Evolutionary conservation across 2,888 invertebrate species (phyloP).

Genomic region (Elaeidobius kamerunicus): DNA sequence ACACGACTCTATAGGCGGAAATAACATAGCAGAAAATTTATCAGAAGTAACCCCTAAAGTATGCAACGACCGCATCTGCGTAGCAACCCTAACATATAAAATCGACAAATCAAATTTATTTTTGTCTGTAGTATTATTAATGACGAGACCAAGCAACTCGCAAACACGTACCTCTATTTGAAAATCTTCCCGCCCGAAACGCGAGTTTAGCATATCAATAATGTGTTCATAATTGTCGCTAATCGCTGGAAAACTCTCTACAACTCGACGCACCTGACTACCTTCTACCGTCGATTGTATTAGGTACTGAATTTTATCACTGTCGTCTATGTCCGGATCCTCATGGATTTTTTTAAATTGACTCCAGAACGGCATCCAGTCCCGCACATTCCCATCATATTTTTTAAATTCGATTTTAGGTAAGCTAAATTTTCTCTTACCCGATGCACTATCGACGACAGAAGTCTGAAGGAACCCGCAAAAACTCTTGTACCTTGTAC

Average conservation of each 20-base stretch:
- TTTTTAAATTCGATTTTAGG: too few relatives aligned
- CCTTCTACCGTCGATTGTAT: constrained; percentile 29
- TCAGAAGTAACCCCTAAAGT: constrained; percentile 37
- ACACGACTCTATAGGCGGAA: constrained; percentile 40
- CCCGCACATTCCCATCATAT: constrained; percentile 29
- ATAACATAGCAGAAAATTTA: constrained; percentile 39
- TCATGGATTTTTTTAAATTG: constrained; percentile 32
- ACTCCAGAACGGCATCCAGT: constrained; percentile 35
- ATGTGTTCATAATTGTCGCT: constrained; percentile 31
- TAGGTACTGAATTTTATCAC: constrained; percentile 33
- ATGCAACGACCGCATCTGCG: constrained; percentile 37
- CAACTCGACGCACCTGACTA: constrained; percentile 27
- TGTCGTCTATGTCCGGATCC: constrained; percentile 26
- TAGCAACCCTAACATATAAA: constrained; percentile 38
- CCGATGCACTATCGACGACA: background rate
- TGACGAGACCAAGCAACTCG: constrained; percentile 29
- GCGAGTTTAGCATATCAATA: constrained; percentile 32
- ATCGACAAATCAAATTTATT: constrained; percentile 24
- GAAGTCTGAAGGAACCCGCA: background rate
- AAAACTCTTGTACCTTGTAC: background rate
- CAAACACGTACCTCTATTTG: constrained; percentile 16
- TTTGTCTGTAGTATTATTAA: constrained; percentile 31
- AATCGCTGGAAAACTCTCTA: constrained; percentile 31
- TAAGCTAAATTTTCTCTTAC: constrained; percentile 22
- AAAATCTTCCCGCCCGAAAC: constrained; percentile 35